phyloP scores from a whole-genome alignment of 2,888 invertebrate species.

The Caenorhabditis sinica region DNA sequence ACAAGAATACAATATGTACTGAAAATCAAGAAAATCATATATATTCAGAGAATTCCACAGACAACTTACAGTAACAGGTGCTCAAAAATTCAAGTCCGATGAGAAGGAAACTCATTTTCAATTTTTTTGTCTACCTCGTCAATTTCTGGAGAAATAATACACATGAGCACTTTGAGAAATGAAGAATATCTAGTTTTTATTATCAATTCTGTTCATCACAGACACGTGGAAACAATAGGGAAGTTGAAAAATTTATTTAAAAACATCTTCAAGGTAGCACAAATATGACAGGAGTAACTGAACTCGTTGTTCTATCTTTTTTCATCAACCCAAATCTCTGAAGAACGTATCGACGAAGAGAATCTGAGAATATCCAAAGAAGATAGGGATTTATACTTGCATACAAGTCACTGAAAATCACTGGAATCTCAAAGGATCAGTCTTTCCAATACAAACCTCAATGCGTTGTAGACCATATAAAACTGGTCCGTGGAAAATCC shows the following conservation, averaged over 20 bases:
- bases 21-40: constrained; percentile 12
- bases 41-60: neutral
- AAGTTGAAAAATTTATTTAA: neutral
- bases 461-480: constrained; percentile 59
- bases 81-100: constrained; percentile 11
- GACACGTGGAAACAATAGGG: neutral
- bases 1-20: constrained; percentile 30
- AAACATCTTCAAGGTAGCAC: constrained; percentile 37
- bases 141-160: neutral
- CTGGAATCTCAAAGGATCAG: neutral
- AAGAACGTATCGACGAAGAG: constrained; percentile 45
- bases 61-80: constrained; percentile 22
- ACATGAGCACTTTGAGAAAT: neutral
- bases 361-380: constrained; percentile 60
- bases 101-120: constrained; percentile 8
- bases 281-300: constrained; percentile 38
- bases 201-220: neutral
- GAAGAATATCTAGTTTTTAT: constrained; percentile 1
- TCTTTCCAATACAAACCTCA: constrained; percentile 26
- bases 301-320: constrained; percentile 19
- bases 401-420: constrained; percentile 56
- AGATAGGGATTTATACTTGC: constrained; percentile 61
- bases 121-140: neutral
- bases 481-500: constrained; percentile 54
- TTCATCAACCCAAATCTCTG: constrained; percentile 33